Percentiles rank a stretch among this genome's conserved stretches.
phyloP scores from a whole-genome alignment of 2,888 invertebrate genomes.

The Sphecodes monilicornis region DNA sequence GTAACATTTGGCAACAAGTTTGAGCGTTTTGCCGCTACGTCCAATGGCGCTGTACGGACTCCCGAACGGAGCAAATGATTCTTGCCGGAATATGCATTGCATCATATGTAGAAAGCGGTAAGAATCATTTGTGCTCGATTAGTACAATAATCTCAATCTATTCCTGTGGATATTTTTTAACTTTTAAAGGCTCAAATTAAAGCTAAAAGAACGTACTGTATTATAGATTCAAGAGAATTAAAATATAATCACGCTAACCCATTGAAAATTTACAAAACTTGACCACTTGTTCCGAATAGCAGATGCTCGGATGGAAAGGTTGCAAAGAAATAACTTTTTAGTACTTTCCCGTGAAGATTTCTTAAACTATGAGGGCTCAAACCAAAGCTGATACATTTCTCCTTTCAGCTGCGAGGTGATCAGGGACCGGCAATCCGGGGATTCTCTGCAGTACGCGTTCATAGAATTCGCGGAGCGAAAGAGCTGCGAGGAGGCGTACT shows the following conservation, averaged over 20 bases:
- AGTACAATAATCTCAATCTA: background rate
- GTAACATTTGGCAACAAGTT: background rate
- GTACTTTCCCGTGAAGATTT: background rate
- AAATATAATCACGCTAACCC: no score
- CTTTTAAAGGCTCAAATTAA: background rate
- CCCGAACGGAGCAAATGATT: no score
- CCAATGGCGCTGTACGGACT: no score
- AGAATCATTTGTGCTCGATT: background rate
- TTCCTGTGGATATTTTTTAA: background rate
- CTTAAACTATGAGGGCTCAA: background rate
- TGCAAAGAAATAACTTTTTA: no score
- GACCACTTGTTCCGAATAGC: no score
- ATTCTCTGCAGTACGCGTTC: slow-evolving; percentile 99
- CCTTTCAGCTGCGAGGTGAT: slow-evolving; percentile 96
- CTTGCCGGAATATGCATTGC: no score
- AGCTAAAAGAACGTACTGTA: no score
- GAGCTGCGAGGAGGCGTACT: slow-evolving; percentile 98
- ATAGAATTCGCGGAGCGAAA: slow-evolving; percentile 97
- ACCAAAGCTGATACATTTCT: background rate
- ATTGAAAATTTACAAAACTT: no score
- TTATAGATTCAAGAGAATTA: no score
- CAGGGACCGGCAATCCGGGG: slow-evolving; percentile 95
- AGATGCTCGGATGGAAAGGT: no score
- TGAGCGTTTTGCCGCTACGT: background rate
- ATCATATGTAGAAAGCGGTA: background rate